These are phyloP conservation scores for Vanacampus margaritifer DNA, from an alignment of 2,113 vertebrate species.

Conservation along the genomic window DNA sequence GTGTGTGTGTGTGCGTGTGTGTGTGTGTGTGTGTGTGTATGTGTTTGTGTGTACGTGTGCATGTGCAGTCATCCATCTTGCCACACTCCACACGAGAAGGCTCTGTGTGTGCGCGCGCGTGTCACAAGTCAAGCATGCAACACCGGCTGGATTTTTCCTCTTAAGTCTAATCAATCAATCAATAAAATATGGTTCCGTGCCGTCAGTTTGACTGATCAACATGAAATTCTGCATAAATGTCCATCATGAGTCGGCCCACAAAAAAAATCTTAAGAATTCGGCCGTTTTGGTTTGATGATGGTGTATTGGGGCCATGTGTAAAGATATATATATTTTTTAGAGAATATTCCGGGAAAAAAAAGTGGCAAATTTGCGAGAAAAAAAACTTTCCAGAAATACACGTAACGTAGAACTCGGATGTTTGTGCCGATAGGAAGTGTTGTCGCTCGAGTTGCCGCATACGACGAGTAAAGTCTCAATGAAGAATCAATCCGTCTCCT, in stretches of 20 bases:
- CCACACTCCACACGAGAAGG: neutral
- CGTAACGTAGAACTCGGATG: too few relatives aligned
- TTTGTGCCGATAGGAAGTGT: too few relatives aligned
- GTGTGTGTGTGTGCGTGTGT: neutral
- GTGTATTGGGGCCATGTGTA: too few relatives aligned
- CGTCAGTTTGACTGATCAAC: neutral
- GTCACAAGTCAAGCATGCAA: neutral
- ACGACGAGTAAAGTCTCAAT: too few relatives aligned
- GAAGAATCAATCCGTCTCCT: too few relatives aligned
- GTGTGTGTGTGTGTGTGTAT: too few relatives aligned
- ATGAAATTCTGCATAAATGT: neutral
- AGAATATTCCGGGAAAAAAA: too few relatives aligned
- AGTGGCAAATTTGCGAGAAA: too few relatives aligned
- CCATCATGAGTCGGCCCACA: neutral
- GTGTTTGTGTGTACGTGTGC: conserved; percentile 10
- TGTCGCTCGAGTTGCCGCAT: too few relatives aligned
- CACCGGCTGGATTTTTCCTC: neutral
- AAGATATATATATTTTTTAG: too few relatives aligned
- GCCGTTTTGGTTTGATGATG: too few relatives aligned
- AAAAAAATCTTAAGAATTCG: neutral
- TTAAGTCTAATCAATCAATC: neutral
- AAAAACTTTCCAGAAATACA: too few relatives aligned
- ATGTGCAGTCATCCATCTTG: conserved; percentile 4
- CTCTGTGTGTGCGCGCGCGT: neutral
- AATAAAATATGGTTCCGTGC: neutral